Base-by-base conservation (phyloP, 1,140 invertebrate species). In the Gryon sp. region DNA sequence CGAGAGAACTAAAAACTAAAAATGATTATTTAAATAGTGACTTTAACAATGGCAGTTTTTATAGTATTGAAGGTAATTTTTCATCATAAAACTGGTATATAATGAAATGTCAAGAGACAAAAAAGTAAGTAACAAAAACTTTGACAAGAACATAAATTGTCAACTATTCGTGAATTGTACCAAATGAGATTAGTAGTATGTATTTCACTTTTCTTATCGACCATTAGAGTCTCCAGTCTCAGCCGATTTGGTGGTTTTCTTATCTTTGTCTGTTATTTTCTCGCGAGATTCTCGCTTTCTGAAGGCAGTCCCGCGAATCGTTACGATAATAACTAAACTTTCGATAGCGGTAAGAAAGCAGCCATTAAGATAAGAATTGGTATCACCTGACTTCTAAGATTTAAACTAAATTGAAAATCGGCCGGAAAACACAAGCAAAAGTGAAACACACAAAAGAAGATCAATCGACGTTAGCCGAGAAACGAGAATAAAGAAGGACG, bases 241-340 rank as follows among this genome's bases (percentile, higher is more conserved):
- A 73, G 15, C 45, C 52, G 69, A 59, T 63, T 57, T 65, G 18
- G 50, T 40, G 8, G 22, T 40, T 28, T n/a, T 20, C 65, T 79
- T 62, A 74, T 70, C 62, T 75, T 46, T 66, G 30, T 66, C 65
- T 68, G 65, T 75, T 75, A 69, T 66, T 78, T 78, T 57, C 57
- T 50, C 57, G 30, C 41, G 53, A 72, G 53, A 53, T 76, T 68
- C 63, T 76, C 50, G 72, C 62, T 68, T 57, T 68, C 63, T 52
- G 32, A 62, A 68, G 55, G 28, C 55, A 19, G n/a, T n/a, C 57
- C 43, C 55, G 55, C 55, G 63, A 76, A 76, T 76, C 62, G 48
- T 19, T 16, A 63, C 24, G 72, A 76, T 76, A 76, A 76, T 76
- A 76, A 76, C 72, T 66, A 75, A 68, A 75, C 55, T 75, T 68